These are phyloP conservation scores for Coptotermes formosanus DNA, from an alignment of 1,140 invertebrate genomes.

Conservation along the genomic window DNA sequence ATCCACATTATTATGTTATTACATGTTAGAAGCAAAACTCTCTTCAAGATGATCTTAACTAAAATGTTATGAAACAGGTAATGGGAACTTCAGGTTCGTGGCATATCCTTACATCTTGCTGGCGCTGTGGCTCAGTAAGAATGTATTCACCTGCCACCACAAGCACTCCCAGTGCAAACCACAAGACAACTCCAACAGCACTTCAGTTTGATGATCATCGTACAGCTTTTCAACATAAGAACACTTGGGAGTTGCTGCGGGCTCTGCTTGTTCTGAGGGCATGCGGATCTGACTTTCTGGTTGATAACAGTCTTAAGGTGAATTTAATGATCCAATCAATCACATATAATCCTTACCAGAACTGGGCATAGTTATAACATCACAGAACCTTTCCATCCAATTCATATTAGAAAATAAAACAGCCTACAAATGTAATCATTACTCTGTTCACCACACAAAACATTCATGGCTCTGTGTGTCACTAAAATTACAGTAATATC, in stretches of 20 bases:
- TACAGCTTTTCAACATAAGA: constrained; percentile 38
- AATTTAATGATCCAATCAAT: not conserved
- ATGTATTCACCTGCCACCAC: not conserved
- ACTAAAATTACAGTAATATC: no score
- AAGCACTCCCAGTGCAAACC: not conserved
- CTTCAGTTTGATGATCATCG: constrained; percentile 31
- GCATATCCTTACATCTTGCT: not conserved
- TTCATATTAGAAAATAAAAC: no score
- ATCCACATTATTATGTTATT: no score
- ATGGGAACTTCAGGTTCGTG: not conserved
- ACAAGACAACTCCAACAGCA: constrained; percentile 35
- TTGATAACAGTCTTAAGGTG: constrained; percentile 42
- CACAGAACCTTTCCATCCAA: no score
- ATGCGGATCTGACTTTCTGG: constrained; percentile 42
- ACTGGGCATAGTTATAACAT: no score
- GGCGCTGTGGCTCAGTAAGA: not conserved
- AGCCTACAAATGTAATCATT: no score
- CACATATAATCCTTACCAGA: not conserved
- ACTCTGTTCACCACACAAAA: no score
- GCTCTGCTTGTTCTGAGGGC: constrained; percentile 41
- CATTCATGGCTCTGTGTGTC: no score
- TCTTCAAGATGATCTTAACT: not conserved
- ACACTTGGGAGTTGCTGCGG: constrained; percentile 40
- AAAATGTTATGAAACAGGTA: not conserved
- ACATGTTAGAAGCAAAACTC: no score